phyloP scores from a whole-genome alignment of 2,888 invertebrate genomes.

The Idaea dimidiata region DNA sequence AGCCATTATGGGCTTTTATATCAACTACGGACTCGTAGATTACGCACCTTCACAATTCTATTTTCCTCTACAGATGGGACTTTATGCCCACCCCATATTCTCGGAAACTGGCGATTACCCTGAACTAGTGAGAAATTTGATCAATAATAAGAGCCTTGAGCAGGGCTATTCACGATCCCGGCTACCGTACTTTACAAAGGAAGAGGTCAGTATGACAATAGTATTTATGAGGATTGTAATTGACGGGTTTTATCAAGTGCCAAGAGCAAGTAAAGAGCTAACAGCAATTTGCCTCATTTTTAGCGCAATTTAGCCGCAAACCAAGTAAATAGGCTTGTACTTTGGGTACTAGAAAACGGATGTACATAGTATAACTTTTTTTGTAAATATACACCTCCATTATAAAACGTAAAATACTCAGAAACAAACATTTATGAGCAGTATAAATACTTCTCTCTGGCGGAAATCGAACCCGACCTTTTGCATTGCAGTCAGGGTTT shows the following conservation, averaged over 20 bases:
- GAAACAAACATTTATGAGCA: too few relatives aligned
- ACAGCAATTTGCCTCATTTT: neutral
- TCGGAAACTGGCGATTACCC: conserved; percentile 75
- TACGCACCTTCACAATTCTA: conserved; percentile 7
- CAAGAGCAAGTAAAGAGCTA: neutral
- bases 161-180: conserved; percentile 74
- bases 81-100: conserved; percentile 76
- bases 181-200: conserved; percentile 68
- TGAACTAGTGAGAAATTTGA: conserved; percentile 59
- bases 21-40: neutral
- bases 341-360: too few relatives aligned
- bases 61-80: conserved; percentile 55
- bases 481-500: too few relatives aligned
- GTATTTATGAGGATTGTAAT: neutral
- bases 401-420: too few relatives aligned
- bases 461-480: too few relatives aligned
- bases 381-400: too few relatives aligned
- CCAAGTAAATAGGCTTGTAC: too few relatives aligned
- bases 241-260: neutral
- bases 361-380: too few relatives aligned
- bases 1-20: neutral
- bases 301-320: too few relatives aligned
- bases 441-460: too few relatives aligned
- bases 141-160: conserved; percentile 61
- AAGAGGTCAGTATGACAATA: conserved; percentile 55